Conservation (phyloP, 2,113 vertebrate genomes). For the Cyprinodon tularosa region DNA sequence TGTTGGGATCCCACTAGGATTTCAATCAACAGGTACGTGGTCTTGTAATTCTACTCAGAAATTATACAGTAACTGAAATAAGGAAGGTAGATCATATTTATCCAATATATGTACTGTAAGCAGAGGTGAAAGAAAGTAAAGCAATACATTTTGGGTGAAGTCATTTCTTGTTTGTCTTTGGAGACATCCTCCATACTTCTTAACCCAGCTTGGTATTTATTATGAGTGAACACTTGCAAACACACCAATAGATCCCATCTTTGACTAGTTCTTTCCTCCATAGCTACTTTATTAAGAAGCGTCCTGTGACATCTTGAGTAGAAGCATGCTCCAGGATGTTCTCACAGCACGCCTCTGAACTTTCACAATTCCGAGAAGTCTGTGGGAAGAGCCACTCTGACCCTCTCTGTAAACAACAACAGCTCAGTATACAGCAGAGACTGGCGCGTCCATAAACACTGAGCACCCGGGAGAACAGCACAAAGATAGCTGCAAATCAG, state of each 20-base stretch:
- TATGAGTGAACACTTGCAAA: too few species aligned
- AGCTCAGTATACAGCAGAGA: constrained; percentile 14
- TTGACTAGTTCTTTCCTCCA: background rate
- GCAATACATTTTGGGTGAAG: too few species aligned
- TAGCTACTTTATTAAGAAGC: background rate
- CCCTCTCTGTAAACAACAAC: constrained; percentile 51
- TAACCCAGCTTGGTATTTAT: background rate
- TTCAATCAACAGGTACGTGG: background rate
- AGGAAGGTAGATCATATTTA: too few species aligned
- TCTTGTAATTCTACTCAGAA: background rate
- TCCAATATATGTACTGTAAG: too few species aligned
- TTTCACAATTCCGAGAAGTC: constrained; percentile 24
- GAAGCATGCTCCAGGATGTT: constrained; percentile 38
- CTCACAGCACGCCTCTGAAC: constrained; percentile 48
- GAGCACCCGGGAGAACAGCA: constrained; percentile 13
- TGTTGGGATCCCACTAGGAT: too few species aligned
- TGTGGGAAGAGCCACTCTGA: constrained; percentile 48
- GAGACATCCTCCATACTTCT: background rate
- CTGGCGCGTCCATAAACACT: constrained; percentile 15
- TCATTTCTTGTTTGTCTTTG: background rate
- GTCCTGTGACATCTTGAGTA: background rate
- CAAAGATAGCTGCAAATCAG: constrained; percentile 40
- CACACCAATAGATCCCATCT: background rate
- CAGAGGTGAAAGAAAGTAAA: too few species aligned
- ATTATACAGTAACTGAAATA: too few species aligned